Evolutionary conservation across 2,113 vertebrate genomes (phyloP).

Genomic region (Cygnus buccinator): DNA sequence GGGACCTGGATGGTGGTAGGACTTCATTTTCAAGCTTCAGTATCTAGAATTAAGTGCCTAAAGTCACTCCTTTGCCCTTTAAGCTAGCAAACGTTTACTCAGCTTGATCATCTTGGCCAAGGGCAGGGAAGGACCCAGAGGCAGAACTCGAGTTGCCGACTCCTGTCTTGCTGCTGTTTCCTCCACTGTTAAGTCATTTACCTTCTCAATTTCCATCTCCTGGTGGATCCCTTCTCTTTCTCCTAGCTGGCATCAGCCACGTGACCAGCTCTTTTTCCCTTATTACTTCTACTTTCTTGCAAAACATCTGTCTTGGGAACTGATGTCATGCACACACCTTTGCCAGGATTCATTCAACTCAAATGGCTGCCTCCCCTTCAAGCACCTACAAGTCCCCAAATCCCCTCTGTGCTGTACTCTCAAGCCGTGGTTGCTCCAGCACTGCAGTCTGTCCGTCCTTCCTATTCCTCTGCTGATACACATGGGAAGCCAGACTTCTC

Average conservation of each 20-base stretch:
- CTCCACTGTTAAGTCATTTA: background rate
- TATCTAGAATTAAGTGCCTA: background rate
- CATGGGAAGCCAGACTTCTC: accelerated
- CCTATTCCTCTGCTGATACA: background rate
- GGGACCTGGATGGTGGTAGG: background rate
- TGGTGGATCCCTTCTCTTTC: background rate
- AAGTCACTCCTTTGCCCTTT: background rate
- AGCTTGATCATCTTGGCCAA: background rate
- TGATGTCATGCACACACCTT: background rate
- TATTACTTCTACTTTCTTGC: background rate
- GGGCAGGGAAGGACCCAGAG: background rate
- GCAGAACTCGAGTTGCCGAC: background rate
- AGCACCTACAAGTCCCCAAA: background rate
- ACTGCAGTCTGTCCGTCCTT: accelerated
- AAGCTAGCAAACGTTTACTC: background rate
- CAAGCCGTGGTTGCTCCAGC: background rate
- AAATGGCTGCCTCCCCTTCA: background rate
- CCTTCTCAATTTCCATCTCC: background rate
- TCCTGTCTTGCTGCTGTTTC: background rate
- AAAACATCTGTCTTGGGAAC: background rate
- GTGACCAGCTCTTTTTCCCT: background rate
- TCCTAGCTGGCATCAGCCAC: background rate
- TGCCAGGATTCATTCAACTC: background rate
- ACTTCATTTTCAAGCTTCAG: background rate
- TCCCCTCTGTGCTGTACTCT: accelerated